phyloP scores from a whole-genome alignment of 92 coral and sea anemone species.

The Parazoanthus swiftii region DNA sequence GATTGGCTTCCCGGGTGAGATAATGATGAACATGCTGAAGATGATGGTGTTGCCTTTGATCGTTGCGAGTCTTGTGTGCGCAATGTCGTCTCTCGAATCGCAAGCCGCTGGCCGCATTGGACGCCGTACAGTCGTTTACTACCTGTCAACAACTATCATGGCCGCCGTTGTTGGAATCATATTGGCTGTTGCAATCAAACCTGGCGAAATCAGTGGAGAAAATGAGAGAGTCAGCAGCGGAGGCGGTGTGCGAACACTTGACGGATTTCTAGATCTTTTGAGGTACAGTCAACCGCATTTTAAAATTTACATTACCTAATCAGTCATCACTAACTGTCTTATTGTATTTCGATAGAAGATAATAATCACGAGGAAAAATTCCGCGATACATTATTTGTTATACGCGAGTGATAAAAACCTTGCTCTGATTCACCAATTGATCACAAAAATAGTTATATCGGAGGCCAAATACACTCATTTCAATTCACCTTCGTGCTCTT shows the following conservation, averaged over 20 bases:
- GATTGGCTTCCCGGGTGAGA: conserved; percentile 89
- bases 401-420: too few relatives aligned
- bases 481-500: neutral
- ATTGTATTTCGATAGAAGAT: neutral
- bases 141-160: conserved; percentile 69
- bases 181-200: conserved; percentile 71
- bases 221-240: conserved; percentile 46
- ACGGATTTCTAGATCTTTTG: conserved; percentile 64
- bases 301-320: neutral
- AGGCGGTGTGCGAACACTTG: conserved; percentile 59
- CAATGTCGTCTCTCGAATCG: conserved; percentile 81
- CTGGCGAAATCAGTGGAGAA: conserved; percentile 43
- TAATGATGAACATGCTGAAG: conserved; percentile 85
- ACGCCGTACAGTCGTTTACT: conserved; percentile 77
- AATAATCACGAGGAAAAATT: neutral
- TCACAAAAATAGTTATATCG: too few relatives aligned
- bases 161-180: conserved; percentile 81
- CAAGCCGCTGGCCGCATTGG: conserved; percentile 88
- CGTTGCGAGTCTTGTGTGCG: conserved; percentile 83
- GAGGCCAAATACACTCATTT: neutral
- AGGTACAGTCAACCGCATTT: conserved; percentile 41
- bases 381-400: too few relatives aligned
- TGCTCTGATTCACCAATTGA: too few relatives aligned
- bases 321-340: too few relatives aligned
- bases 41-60: conserved; percentile 83